These are phyloP conservation scores for Liasis olivaceus DNA, from an alignment of 2,797 vertebrate species.

Conservation along the genomic window DNA sequence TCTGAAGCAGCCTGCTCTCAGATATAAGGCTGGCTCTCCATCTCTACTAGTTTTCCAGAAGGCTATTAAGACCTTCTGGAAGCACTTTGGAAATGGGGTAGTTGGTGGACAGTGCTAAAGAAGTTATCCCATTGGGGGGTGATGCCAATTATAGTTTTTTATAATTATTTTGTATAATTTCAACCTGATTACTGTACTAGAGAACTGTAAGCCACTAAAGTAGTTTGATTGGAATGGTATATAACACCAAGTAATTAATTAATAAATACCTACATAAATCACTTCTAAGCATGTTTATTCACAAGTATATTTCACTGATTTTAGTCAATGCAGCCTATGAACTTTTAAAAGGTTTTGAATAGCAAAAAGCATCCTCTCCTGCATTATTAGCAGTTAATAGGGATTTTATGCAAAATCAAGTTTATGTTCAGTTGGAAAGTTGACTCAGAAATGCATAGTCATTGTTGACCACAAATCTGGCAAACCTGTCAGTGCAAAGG, in stretches of 20 bases:
- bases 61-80: background rate
- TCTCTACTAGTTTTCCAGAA: background rate
- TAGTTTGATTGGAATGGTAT: too few species aligned
- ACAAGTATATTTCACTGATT: background rate
- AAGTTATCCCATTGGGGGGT: background rate
- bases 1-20: background rate
- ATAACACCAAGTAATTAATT: too few species aligned
- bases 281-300: background rate
- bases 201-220: background rate
- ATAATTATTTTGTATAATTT: background rate
- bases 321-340: background rate
- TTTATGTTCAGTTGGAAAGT: background rate
- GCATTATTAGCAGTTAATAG: constrained; percentile 31
- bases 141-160: background rate
- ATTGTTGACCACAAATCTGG: background rate
- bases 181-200: background rate
- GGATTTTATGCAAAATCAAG: background rate
- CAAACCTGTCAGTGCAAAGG: background rate
- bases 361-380: constrained; percentile 30
- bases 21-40: background rate
- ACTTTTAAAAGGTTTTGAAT: background rate
- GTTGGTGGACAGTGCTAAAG: background rate
- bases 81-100: background rate
- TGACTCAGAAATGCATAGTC: background rate
- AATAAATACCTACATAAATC: too few species aligned